Evolutionary conservation across 92 coral and sea anemone species (phyloP).

Genomic region (Actinernus sp.): DNA sequence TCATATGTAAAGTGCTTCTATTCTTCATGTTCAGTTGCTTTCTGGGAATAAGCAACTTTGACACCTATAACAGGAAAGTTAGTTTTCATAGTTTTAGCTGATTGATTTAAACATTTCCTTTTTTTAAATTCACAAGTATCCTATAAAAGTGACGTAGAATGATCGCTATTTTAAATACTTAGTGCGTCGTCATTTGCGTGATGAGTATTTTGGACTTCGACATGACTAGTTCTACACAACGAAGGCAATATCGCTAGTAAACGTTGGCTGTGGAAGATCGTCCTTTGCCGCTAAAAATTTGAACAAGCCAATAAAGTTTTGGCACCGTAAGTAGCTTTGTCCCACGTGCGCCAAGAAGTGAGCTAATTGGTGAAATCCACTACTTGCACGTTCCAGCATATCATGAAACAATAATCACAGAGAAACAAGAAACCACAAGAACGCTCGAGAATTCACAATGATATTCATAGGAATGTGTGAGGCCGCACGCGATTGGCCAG

Average conservation of each 20-base stretch:
- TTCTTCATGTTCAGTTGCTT: neutral
- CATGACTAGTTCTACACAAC: too few species aligned
- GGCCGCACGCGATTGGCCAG: slow-evolving; percentile 71
- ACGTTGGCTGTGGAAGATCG: too few species aligned
- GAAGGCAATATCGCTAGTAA: too few species aligned
- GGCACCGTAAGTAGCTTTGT: neutral
- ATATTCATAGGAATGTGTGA: slow-evolving; percentile 82
- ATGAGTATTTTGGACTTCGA: too few species aligned
- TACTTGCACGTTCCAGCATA: slow-evolving; percentile 75
- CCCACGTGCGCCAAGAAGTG: slow-evolving; percentile 79
- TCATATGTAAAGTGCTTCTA: neutral
- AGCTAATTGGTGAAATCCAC: slow-evolving; percentile 83
- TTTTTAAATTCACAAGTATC: neutral
- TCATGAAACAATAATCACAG: slow-evolving; percentile 86
- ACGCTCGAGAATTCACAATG: slow-evolving; percentile 77
- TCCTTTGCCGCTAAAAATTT: slow-evolving; percentile 27
- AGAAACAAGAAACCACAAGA: slow-evolving; percentile 85
- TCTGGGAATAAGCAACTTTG: neutral
- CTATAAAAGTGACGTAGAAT: neutral
- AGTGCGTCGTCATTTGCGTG: too few species aligned
- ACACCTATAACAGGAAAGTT: neutral
- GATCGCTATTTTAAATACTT: neutral
- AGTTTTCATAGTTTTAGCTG: neutral
- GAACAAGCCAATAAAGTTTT: neutral
- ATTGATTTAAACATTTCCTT: slow-evolving; percentile 4